These are phyloP conservation scores for Oncorhynchus gorbuscha DNA, from an alignment of 2,113 vertebrate genomes.

Conservation along the genomic window DNA sequence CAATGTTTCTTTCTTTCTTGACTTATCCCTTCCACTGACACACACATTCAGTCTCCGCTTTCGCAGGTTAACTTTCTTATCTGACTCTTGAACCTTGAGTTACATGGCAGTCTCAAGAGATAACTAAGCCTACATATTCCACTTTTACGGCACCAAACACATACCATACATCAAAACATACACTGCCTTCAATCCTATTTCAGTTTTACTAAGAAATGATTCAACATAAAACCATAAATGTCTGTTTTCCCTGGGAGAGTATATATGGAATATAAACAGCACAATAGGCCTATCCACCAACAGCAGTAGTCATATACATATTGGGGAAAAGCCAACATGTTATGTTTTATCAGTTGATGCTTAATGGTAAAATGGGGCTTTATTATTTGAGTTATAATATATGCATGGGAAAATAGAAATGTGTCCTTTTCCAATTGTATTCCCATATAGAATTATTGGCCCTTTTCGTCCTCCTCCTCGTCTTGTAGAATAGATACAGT, in stretches of 20 bases:
- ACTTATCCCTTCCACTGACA: not conserved
- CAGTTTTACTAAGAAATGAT: not conserved
- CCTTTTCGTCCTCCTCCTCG: constrained; percentile 63
- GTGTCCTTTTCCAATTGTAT: too few relatives aligned
- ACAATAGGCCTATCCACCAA: not conserved
- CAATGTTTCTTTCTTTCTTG: not conserved
- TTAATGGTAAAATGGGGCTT: too few relatives aligned
- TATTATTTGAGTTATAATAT: too few relatives aligned
- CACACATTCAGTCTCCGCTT: not conserved
- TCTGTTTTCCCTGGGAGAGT: not conserved
- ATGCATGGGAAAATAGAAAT: too few relatives aligned
- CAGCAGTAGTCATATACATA: not conserved
- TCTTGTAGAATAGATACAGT: constrained; percentile 75
- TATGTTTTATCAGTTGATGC: too few relatives aligned
- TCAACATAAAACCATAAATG: not conserved
- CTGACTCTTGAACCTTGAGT: not conserved
- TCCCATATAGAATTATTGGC: constrained; percentile 36
- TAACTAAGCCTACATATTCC: not conserved
- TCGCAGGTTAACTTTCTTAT: not conserved
- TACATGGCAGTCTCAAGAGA: not conserved
- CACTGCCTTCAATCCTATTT: not conserved
- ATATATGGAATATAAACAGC: not conserved
- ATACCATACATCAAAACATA: not conserved
- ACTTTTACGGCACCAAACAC: not conserved
- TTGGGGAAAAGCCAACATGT: too few relatives aligned